Evolutionary conservation across 2,888 invertebrate genomes (phyloP).

Genomic region (Cephus pulcher): DNA sequence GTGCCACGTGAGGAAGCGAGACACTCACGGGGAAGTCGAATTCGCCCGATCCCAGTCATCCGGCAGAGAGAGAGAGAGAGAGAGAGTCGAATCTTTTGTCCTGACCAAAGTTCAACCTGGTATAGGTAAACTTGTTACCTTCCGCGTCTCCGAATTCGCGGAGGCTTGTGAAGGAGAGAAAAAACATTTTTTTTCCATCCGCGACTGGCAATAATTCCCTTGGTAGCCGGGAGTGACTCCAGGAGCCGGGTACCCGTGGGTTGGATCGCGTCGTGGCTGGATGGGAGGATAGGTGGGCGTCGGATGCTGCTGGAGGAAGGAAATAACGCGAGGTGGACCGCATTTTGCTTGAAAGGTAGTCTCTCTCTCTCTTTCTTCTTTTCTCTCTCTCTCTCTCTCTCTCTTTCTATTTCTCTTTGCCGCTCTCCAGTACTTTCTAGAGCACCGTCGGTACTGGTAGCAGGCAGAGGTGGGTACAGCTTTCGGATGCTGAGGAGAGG

Average conservation of each 20-base stretch:
- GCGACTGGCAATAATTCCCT: constrained; percentile 60
- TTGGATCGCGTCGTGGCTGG: neutral
- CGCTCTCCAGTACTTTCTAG: constrained; percentile 32
- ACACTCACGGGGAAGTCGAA: too few relatives aligned
- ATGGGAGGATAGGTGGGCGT: too few relatives aligned
- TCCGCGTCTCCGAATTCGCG: constrained; percentile 8
- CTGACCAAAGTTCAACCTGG: too few relatives aligned
- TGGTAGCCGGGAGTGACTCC: constrained; percentile 38
- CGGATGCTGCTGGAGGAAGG: constrained; percentile 14
- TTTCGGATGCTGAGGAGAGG: too few relatives aligned
- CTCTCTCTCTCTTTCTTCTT: constrained; percentile 40
- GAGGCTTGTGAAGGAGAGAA: constrained; percentile 9
- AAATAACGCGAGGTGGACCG: constrained; percentile 60
- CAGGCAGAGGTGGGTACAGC: too few relatives aligned
- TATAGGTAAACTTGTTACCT: neutral
- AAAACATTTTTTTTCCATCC: constrained; percentile 51
- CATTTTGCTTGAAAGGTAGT: constrained; percentile 56
- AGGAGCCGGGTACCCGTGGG: constrained; percentile 11
- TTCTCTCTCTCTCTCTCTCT: constrained; percentile 25
- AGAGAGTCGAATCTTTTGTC: too few relatives aligned
- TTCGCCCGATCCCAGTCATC: too few relatives aligned
- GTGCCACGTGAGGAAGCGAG: too few relatives aligned
- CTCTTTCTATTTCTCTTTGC: constrained; percentile 23
- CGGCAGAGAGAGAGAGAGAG: too few relatives aligned
- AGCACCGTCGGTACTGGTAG: too few relatives aligned